Base-by-base conservation (phyloP, 23 tunicate species). In the Aplidium turbinatum region DNA sequence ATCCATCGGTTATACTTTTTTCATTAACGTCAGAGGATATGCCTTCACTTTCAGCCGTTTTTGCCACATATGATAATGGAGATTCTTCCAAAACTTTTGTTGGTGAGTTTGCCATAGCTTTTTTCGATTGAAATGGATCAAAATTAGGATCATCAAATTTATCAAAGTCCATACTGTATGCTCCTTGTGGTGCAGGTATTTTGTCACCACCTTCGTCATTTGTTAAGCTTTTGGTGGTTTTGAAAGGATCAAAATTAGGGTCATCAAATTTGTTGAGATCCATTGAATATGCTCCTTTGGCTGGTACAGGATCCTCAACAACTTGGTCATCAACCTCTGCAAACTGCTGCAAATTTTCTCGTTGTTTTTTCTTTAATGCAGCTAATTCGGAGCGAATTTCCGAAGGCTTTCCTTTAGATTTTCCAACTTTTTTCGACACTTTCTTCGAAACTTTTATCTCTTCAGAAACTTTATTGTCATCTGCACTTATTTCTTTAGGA, bases 221-320 rank as follows among this genome's bases (percentile, higher is more conserved):
- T n/a, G 54, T 20, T 0, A 79, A 22, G 18, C 76, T 47, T 48
- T 75, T 83, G 25, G 52, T 62, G 3, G 89, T 35, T 55, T 83
- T 84, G 35, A 84, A 84, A 18, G 91, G 91, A 42, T 84, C 91
- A 66, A 63, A 67, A 47, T 78, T 67, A 25, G 65, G 74, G 29
- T 67, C 68, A 46, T 84, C 82, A 62, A 75, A 52, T 24, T 83
- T 75, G 67, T 64, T 63, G n/a, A 84, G 77, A 42, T 84, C 83
- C 34, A 77, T 70, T 30, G 75, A 48, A 47, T 84, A 84, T 1
- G 83, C 46, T 3, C 89, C 89, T 60, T 63, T 73, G 0, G 80
- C 46, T 38, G 51, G 18, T n/a, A 64, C 57, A 21, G 40, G 18
- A 19, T 47, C 84, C 4, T 70, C 84, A n/a, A 4, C 47, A 13